A percentile compares a stretch with the other conserved stretches of the same genome.
Evolutionary conservation across 64 coral and sea anemone genomes (phyloP).

Genomic region (Montipora foliosa): DNA sequence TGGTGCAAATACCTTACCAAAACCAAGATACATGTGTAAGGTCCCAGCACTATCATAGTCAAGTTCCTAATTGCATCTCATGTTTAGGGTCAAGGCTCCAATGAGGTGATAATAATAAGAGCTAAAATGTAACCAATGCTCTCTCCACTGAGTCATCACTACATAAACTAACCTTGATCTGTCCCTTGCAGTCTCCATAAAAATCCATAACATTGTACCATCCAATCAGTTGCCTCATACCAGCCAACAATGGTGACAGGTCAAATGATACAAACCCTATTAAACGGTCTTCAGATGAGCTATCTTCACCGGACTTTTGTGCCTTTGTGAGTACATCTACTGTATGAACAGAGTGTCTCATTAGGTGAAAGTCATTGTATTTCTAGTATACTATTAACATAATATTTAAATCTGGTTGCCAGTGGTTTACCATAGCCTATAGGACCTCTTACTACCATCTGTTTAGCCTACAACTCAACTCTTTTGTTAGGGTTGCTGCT

Average conservation of each 20-base stretch:
- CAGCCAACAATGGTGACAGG: conserved; percentile 82
- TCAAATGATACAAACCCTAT: conserved; percentile 88
- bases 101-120: background rate
- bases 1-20: too few species aligned
- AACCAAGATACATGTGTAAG: too few species aligned
- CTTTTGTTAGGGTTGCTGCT: too few species aligned
- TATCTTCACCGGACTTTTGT: conserved; percentile 34
- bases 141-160: too few species aligned
- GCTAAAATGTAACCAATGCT: background rate
- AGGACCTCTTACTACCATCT: too few species aligned
- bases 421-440: too few species aligned
- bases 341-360: background rate
- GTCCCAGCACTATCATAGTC: too few species aligned
- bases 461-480: too few species aligned
- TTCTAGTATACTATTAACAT: background rate
- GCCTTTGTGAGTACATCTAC: background rate
- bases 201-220: conserved; percentile 96
- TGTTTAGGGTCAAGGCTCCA: too few species aligned
- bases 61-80: too few species aligned
- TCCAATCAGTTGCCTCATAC: conserved; percentile 88
- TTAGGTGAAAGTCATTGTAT: background rate
- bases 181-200: conserved; percentile 92
- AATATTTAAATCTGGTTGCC: background rate
- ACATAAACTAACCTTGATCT: conserved; percentile 77
- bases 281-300: conserved; percentile 53